Base-by-base conservation (phyloP, 2,797 vertebrate species). In the Brotogeris chrysoptera region DNA sequence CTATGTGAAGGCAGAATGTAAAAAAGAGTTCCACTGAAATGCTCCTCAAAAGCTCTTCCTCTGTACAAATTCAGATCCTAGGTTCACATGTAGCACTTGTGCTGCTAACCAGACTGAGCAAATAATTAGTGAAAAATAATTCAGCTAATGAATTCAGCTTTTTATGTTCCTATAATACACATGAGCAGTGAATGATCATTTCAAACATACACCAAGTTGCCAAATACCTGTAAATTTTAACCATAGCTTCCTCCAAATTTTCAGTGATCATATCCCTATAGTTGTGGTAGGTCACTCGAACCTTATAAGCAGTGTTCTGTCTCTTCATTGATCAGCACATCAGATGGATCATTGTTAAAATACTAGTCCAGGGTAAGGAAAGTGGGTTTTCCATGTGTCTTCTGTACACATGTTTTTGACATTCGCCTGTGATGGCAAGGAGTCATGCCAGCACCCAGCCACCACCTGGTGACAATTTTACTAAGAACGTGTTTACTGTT, bases 121-220 rank as follows among this genome's bases (percentile, higher is more conserved):
- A 90, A 74, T 50, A 89, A 90, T 49, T 66, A 86, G 36, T 60
- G 52, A 63, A 88, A 96, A 93, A 59, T 32, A 83, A 55, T 39
- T 87, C 47, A 86, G 5, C 28, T 49, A 25, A 61, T 59, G 6
- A 88, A 84, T 84, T 76, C 55, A 70, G 34, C 11, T 16, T 71
- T 92, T 83, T 76, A 49, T 59, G 21, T 1, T 8, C 23, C 20
- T 41, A 8, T 59, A 91, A 63, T 70, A 60, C 17, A 55, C 5
- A 47, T 13, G 7, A 52, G 8, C 47, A 71, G 47, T 6, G 44
- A 70, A 53, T 1, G 6, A 44, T 36, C 60, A 63, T n/a, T 90
- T 91, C 30, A 80, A 80, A 83, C 5, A 16, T 9, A 53, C 16
- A 63, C 10, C 30, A 83, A 64, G 74, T 60, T 80, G 80, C 21